Percentiles rank a stretch among this genome's conserved stretches.
These are phyloP conservation scores for Drosophila ezoana DNA, from an alignment of 2,888 invertebrate species.

Conservation along the genomic window DNA sequence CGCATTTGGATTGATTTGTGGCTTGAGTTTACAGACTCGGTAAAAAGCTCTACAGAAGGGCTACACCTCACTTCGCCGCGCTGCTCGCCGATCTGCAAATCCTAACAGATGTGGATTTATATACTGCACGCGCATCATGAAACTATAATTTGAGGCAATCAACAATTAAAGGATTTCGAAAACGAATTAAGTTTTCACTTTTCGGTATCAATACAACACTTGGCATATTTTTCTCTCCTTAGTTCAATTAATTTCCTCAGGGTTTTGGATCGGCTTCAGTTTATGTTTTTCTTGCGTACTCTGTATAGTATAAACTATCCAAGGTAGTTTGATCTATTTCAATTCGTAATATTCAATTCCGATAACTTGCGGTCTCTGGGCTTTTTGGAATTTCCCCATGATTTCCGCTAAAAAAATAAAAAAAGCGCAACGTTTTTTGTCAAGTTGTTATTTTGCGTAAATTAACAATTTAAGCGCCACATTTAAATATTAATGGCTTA, in stretches of 20 bases:
- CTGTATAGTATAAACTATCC: no score
- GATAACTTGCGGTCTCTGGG: slow-evolving; percentile 5
- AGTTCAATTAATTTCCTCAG: no score
- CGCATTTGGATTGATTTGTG: slow-evolving; percentile 85
- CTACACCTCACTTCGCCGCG: background rate
- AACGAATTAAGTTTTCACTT: background rate
- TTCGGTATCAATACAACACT: no score
- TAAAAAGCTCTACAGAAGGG: slow-evolving; percentile 32
- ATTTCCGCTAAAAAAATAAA: slow-evolving; percentile 49
- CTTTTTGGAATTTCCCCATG: slow-evolving; percentile 57
- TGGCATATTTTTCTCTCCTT: no score
- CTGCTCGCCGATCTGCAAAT: background rate
- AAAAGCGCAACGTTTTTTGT: slow-evolving; percentile 17
- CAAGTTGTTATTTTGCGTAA: slow-evolving; percentile 50
- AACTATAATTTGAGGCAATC: background rate
- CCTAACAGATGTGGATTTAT: slow-evolving; percentile 44
- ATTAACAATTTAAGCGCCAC: slow-evolving; percentile 76
- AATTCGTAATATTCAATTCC: background rate
- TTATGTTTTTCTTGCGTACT: no score
- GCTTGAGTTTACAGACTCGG: slow-evolving; percentile 59
- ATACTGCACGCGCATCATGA: slow-evolving; percentile 39
- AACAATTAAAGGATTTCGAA: background rate
- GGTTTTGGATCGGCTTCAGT: no score
- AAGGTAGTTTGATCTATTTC: background rate
- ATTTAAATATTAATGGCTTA: slow-evolving; percentile 62